Evolutionary conservation across 2,888 invertebrate genomes (phyloP), one percentile per base, ranked within the genome.

Genomic region (Ormyrus nitidulus): DNA sequence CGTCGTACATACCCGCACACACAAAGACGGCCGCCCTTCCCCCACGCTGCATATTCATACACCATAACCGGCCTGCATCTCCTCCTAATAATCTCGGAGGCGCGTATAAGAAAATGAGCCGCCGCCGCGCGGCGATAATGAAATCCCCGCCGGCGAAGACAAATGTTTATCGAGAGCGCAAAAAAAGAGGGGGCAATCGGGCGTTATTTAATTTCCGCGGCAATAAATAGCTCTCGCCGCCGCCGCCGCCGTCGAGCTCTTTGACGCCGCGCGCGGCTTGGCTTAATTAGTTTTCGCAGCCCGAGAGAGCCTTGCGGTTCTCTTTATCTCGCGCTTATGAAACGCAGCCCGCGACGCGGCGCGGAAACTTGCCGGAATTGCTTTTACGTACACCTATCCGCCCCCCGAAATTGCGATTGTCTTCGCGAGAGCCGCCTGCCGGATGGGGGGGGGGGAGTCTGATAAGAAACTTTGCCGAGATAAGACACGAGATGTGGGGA

Each of bases 371-470:
- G 19, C 13, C 61, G 61, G 54, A 72, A 72, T 72, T 73, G 73
- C 56, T 49, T 74, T 56, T 49, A 13, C 8, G 54, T 34, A 34
- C 34, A 34, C 34, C 34, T 34, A 34, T 34, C 34, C 34, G 34
- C 3, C 44, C 66, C 71, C 66, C 71, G 77, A 77, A 77, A 77
- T 77, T 77, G 77, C 71, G 66, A 77, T 72, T 77, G 77, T 77
- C 65, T 77, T 72, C 51, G 71, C 71, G 8, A 7, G 51, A n/a
- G 11, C 7, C 34, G 53, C 44, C n/a, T 53, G 61, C 58, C 34
- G 5, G 46, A 19, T 19, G 19, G 19, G 19, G 19, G 19, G 19
- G 34, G 34, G 34, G 34, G 34, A 34, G 34, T 34, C 19, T 46
- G 74, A 76, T 76, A 76, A 69, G 76, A 76, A 76, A 69, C 69